Evolutionary conservation across 1,140 invertebrate species (phyloP).

Genomic region (Ceratoteleas bidentatus): DNA sequence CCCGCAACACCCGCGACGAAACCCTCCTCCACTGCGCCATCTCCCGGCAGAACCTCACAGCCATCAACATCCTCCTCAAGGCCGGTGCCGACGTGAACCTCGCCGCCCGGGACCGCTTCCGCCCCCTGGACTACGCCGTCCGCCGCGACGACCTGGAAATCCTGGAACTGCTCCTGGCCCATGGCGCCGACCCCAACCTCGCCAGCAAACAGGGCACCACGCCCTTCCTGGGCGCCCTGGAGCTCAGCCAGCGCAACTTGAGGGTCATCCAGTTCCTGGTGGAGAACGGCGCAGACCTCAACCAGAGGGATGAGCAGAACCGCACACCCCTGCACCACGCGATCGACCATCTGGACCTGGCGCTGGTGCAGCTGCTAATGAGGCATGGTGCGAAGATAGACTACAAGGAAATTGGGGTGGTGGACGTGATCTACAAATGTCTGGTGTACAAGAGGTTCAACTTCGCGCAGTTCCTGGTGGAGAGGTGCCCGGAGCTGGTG

Average conservation of each 20-base stretch:
- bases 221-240: not conserved
- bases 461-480: not conserved
- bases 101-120: not conserved
- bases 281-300: not conserved
- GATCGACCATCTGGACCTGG: not conserved
- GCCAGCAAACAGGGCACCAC: not conserved
- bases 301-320: not conserved
- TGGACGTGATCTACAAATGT: not conserved
- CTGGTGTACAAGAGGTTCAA: not conserved
- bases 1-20: not conserved
- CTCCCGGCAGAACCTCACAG: not conserved
- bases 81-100: not conserved
- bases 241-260: not conserved
- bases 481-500: not conserved
- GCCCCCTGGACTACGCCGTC: not conserved
- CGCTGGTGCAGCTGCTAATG: not conserved
- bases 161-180: not conserved
- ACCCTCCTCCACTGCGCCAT: constrained; percentile 1
- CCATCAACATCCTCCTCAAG: not conserved
- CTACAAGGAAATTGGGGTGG: not conserved
- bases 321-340: not conserved
- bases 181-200: not conserved
- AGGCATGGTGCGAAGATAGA: not conserved
- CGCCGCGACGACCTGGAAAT: not conserved
- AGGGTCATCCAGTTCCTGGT: not conserved